phyloP scores from a whole-genome alignment of 23 tunicate species.

The Trididemnum miniatum region DNA sequence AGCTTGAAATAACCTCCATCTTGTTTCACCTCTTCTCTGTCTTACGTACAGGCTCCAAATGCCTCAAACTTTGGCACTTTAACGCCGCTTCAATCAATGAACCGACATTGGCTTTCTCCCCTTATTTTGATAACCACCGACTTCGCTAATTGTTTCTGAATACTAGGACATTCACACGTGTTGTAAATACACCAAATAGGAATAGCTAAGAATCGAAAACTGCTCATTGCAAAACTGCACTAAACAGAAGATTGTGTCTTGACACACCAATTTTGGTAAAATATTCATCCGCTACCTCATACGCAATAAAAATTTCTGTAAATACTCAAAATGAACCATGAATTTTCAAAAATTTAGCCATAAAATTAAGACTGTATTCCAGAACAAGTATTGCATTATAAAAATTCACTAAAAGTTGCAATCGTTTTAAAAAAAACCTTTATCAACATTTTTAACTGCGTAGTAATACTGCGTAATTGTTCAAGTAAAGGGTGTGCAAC shows the following conservation, averaged over 20 bases:
- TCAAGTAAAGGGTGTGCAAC: slow-evolving; percentile 51
- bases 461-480: background rate
- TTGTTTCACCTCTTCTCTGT: background rate
- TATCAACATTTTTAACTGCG: background rate
- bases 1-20: background rate
- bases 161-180: slow-evolving; percentile 81
- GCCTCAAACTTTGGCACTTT: background rate
- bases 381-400: too few species aligned
- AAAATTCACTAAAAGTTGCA: too few species aligned
- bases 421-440: too few species aligned
- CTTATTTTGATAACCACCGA: slow-evolving; percentile 83
- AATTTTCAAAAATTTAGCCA: too few species aligned
- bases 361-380: too few species aligned
- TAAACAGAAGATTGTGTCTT: slow-evolving; percentile 35
- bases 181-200: slow-evolving; percentile 76
- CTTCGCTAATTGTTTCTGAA: slow-evolving; percentile 89
- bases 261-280: slow-evolving; percentile 39
- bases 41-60: background rate
- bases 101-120: slow-evolving; percentile 78
- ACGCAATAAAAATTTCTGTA: too few species aligned
- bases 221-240: slow-evolving; percentile 74
- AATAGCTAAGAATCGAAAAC: slow-evolving; percentile 72
- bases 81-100: slow-evolving; percentile 37
- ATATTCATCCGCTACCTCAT: slow-evolving; percentile 61
- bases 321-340: too few species aligned